These are phyloP conservation scores for Sicus ferrugineus DNA, from an alignment of 2,888 invertebrate genomes.

Conservation along the genomic window DNA sequence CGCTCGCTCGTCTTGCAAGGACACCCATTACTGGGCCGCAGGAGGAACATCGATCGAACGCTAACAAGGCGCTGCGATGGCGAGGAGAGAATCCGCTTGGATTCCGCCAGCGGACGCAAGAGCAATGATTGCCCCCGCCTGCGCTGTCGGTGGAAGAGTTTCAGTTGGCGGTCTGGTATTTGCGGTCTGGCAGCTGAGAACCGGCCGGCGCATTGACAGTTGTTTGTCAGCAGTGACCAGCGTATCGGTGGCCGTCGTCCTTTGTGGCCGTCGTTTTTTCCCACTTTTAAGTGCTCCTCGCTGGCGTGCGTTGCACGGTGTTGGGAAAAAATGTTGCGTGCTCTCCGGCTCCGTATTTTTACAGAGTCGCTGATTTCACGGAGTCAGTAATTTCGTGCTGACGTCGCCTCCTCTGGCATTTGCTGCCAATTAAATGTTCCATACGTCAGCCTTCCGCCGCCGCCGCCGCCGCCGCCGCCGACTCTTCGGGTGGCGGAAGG, in stretches of 20 bases:
- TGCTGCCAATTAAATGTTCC: slow-evolving; percentile 2
- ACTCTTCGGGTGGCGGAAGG: too few relatives aligned
- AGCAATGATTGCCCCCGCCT: not conserved
- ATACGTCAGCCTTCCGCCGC: not conserved
- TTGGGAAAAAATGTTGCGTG: slow-evolving; percentile 25
- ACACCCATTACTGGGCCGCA: slow-evolving; percentile 10
- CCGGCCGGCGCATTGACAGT: slow-evolving; percentile 16
- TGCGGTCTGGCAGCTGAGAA: slow-evolving; percentile 33
- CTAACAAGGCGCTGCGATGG: slow-evolving; percentile 23
- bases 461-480: too few relatives aligned
- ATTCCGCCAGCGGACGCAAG: too few relatives aligned
- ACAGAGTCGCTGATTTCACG: slow-evolving; percentile 15
- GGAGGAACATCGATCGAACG: not conserved
- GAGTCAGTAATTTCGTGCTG: slow-evolving; percentile 22
- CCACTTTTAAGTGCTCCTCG: not conserved
- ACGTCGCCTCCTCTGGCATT: not conserved
- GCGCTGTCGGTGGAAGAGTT: not conserved
- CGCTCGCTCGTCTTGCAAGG: not conserved
- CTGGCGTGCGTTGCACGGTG: not conserved
- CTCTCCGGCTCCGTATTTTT: not conserved
- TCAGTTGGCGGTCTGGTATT: slow-evolving; percentile 19
- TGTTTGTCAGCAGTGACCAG: slow-evolving; percentile 10
- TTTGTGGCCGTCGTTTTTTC: not conserved
- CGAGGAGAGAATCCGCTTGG: not conserved
- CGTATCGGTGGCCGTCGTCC: not conserved